Conservation (phyloP, 2,113 vertebrate genomes). For the Dissostichus mawsoni region DNA sequence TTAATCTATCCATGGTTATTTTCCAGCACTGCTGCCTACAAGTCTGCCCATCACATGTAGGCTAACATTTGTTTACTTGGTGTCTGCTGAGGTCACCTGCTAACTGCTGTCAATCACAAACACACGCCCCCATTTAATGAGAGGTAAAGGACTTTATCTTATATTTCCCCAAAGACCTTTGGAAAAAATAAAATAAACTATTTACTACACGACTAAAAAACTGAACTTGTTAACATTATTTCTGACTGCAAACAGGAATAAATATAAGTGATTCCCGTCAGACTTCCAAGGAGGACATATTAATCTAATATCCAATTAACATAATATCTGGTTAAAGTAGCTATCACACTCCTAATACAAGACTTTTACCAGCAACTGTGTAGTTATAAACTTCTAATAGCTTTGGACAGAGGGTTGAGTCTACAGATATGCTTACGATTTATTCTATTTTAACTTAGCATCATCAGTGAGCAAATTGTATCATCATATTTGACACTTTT, state of each 20-base stretch:
- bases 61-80: not conserved
- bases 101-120: constrained; percentile 16
- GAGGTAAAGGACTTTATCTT: not conserved
- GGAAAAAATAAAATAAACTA: not conserved
- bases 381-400: constrained; percentile 17
- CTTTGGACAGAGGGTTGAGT: not conserved
- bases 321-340: not conserved
- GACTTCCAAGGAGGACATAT: not conserved
- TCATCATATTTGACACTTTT: constrained; percentile 22
- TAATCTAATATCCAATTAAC: not conserved
- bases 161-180: not conserved
- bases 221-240: not conserved
- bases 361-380: not conserved
- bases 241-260: not conserved
- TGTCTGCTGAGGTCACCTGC: not conserved
- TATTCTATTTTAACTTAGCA: constrained; percentile 17
- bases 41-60: not conserved
- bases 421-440: constrained; percentile 11
- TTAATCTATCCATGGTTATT: not conserved
- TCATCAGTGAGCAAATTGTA: constrained; percentile 12
- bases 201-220: not conserved
- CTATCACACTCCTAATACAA: not conserved
- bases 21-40: not conserved
- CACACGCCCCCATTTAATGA: not conserved
- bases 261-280: constrained; percentile 2